Conservation (phyloP, 2,888 invertebrate genomes). For the Hemistola chrysoprasaria region DNA sequence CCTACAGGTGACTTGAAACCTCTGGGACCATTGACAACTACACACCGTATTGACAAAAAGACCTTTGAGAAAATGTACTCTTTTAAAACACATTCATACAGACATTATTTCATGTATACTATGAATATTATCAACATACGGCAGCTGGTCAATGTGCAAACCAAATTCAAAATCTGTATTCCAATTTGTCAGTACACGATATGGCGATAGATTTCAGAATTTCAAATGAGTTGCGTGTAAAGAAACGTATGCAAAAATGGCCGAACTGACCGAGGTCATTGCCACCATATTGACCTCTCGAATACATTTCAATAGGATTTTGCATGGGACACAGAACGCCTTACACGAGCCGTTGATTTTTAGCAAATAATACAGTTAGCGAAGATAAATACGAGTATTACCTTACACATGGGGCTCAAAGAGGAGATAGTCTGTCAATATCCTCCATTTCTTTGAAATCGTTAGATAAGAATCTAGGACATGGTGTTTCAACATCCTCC, state of each 20-base stretch:
- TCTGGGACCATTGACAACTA: no score
- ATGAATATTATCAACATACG: constrained; percentile 1
- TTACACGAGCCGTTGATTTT: not conserved
- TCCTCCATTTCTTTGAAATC: no score
- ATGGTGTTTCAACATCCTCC: no score
- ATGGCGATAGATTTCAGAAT: constrained; percentile 12
- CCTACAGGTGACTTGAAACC: no score
- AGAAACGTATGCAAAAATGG: constrained; percentile 14
- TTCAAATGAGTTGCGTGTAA: constrained; percentile 10
- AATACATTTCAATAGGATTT: constrained; percentile 1
- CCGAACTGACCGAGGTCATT: constrained; percentile 11
- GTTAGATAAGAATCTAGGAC: no score
- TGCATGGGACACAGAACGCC: not conserved
- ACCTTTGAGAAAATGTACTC: no score
- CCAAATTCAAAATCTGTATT: constrained; percentile 14
- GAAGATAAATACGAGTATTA: no score
- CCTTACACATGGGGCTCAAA: no score
- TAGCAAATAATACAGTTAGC: constrained; percentile 5
- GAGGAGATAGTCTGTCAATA: no score
- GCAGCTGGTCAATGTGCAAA: constrained; percentile 10
- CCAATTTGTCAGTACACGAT: constrained; percentile 6
- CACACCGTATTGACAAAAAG: no score
- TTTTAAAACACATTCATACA: no score
- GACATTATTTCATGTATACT: not conserved
- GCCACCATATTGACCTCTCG: constrained; percentile 6